Conservation (phyloP, 1,140 invertebrate species). For the Ceratosolen solmsi region DNA sequence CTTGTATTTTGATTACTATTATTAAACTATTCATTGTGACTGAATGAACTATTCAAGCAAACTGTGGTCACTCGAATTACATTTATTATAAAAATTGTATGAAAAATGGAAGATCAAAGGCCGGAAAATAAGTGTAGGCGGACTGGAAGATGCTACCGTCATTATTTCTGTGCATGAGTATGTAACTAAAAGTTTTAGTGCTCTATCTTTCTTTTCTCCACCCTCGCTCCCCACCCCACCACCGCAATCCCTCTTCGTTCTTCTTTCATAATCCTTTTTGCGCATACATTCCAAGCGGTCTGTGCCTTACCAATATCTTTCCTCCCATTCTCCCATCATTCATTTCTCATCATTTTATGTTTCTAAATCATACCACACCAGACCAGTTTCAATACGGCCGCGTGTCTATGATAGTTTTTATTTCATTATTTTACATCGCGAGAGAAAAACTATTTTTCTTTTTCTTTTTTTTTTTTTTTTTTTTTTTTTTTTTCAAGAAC, state of each 20-base stretch:
- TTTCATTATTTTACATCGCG: not conserved
- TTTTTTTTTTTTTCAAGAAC: no score
- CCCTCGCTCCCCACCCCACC: not conserved
- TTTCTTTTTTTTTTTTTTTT: no score
- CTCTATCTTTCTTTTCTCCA: slow-evolving; percentile 9
- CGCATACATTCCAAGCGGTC: no score
- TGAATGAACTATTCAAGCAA: no score
- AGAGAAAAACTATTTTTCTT: slow-evolving; percentile 8
- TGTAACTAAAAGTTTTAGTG: not conserved
- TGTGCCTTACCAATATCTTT: no score
- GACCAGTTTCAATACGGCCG: not conserved
- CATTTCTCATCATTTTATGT: not conserved
- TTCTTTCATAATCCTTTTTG: slow-evolving; percentile 1
- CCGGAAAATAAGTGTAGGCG: slow-evolving; percentile 20
- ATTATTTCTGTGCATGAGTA: slow-evolving; percentile 9
- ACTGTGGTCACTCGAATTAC: not conserved
- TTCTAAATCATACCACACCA: slow-evolving; percentile 19
- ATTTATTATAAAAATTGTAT: slow-evolving; percentile 17
- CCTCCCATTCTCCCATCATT: not conserved
- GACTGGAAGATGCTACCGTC: not conserved
- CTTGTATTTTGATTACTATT: slow-evolving; percentile 25
- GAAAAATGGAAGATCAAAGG: slow-evolving; percentile 48
- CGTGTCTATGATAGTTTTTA: not conserved
- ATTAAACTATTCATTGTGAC: slow-evolving; percentile 28
- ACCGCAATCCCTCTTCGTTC: not conserved